Evolutionary conservation across 2,113 vertebrate genomes (phyloP), one percentile per base, ranked within the genome.

Genomic region (Psittacara wagleri): DNA sequence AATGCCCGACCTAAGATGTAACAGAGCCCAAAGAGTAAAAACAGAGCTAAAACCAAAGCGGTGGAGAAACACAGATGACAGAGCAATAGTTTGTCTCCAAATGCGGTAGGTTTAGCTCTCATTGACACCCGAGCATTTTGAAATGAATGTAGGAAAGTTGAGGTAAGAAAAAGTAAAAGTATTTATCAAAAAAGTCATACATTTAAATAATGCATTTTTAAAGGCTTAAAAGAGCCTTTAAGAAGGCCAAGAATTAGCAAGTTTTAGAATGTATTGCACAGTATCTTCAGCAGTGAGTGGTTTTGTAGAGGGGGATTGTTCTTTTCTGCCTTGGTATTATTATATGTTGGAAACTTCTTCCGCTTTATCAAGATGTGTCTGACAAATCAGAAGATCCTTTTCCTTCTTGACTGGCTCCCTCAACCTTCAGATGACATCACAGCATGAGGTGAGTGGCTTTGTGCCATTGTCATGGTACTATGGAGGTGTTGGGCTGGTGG

Each of bases 21-120:
- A 27, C n/a, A 46, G 54, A 33, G 33, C 37, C 27, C 13, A 6
- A 91, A 92, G 90, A 91, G 81, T 35, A 52, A 86, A 66, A 63
- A 3, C 6, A 39, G 13, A 84, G 66, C 62, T 90, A 51, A 88
- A 92, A 57, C 6, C 78, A 68, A 85, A 86, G 51, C 70, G 82
- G 43, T 15, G 22, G 41, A 72, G 77, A 78, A 95, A 79, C 19
- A 15, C 6, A 13, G 54, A 54, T 12, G 31, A 64, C 76, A 54
- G 73, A 94, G 94, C 68, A 80, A 94, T 67, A 86, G 67, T 77
- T 94, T 43, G 74, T 44, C 83, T 77, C 79, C 69, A 87, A 88
- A 29, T 35, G 25, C 81, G 28, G 1, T 5, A 9, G 24, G 20
- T 64, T 68, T 20, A 1, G 8, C 48, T 48, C 80, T 91, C n/a